These are phyloP conservation scores for Eupsilia transversa DNA, from an alignment of 2,888 invertebrate species.

Conservation along the genomic window DNA sequence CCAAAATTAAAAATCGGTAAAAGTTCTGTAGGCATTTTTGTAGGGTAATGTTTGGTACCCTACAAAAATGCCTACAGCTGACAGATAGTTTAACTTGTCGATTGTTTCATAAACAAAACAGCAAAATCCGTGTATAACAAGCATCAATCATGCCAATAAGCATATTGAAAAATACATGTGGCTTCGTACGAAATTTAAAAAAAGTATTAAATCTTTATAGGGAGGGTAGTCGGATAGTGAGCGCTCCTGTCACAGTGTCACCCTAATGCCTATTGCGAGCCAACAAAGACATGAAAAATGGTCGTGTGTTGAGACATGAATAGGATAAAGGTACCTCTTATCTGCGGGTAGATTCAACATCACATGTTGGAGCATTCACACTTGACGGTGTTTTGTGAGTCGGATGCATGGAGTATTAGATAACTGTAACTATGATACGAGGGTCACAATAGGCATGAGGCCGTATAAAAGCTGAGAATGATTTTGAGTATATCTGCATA, in stretches of 20 bases:
- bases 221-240: slow-evolving; percentile 75
- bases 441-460: too few relatives aligned
- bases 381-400: slow-evolving; percentile 72
- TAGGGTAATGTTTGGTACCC: too few relatives aligned
- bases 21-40: too few relatives aligned
- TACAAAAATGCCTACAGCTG: slow-evolving; percentile 33
- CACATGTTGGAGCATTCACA: slow-evolving; percentile 75
- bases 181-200: slow-evolving; percentile 69
- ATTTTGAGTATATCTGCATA: not conserved
- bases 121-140: slow-evolving; percentile 58
- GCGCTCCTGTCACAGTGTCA: slow-evolving; percentile 75
- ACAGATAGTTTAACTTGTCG: slow-evolving; percentile 50
- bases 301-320: slow-evolving; percentile 82
- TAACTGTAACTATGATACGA: slow-evolving; percentile 50
- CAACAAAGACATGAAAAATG: slow-evolving; percentile 90
- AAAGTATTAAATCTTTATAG: slow-evolving; percentile 74
- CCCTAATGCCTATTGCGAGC: slow-evolving; percentile 84
- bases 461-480: not conserved
- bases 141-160: slow-evolving; percentile 65
- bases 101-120: slow-evolving; percentile 31
- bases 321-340: slow-evolving; percentile 87
- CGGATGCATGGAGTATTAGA: slow-evolving; percentile 63
- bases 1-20: slow-evolving; percentile 9
- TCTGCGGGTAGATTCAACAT: slow-evolving; percentile 83
- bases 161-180: slow-evolving; percentile 60